Evolutionary conservation across 2,797 vertebrate genomes (phyloP), one percentile per base, ranked within the genome.

Genomic region (Ataeniobius toweri): DNA sequence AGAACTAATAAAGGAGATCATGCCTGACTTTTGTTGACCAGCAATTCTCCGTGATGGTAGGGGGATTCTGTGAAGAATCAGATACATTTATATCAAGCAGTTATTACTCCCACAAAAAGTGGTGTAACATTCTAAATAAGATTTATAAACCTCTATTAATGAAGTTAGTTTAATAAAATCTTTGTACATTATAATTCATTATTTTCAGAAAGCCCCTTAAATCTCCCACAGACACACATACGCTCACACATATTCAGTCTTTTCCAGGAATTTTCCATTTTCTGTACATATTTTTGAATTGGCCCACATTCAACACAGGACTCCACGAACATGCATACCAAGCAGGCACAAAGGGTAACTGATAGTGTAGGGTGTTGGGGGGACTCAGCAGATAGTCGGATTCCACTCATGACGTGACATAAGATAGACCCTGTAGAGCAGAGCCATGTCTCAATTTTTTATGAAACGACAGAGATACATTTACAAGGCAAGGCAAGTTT

Each of bases 181-280:
- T 56, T 68, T 51, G 68, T 65, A 46, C 82, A 91, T 90, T 89
- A 80, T 73, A 80, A 92, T 91, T 86, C 91, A 86, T 0, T 3
- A 81, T 86, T 85, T 89, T 74, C 88, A 81, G 80, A 86, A 86
- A 83, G 71, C 74, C 79, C 73, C 70, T 72, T 48, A 67, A 48
- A 74, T 75, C 59, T 5, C 70, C 53, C 72, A 75, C 48, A 48
- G 28, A 69, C 73, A 41, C 28, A 20, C 65, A 41, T 31, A 31
- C 31, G 31, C 31, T 31, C 46, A 20, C 55, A 75, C 75, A 65
- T 58, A 16, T 4, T 12, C 48, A 20, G 41, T 41, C 48, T 70
- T 72, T 91, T 91, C 91, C 88, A 85, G 90, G 90, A 92, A 31
- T 31, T 31, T 31, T 31, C 31, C 31, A 31, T 31, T 31, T 31